Percentiles rank a stretch among this genome's conserved stretches.
Evolutionary conservation across 2,888 invertebrate species (phyloP).

Genomic region (Monoplex corrugatus): DNA sequence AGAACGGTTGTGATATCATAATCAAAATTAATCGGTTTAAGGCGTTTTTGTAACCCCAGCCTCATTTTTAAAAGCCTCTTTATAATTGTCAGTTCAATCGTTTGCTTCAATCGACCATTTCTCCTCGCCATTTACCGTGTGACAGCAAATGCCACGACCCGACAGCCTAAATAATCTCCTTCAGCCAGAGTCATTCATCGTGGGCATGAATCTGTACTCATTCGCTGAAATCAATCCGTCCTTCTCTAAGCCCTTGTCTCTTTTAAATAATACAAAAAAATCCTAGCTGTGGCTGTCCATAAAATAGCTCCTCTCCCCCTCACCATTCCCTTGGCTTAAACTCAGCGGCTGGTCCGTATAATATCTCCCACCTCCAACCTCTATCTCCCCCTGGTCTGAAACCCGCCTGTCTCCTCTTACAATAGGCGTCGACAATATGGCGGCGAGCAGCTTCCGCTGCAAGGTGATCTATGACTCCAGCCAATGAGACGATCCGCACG

Average conservation of each 20-base stretch:
- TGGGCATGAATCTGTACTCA: slow-evolving; percentile 2
- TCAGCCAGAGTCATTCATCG: background rate
- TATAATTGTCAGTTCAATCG: no score
- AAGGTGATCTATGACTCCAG: slow-evolving; percentile 14
- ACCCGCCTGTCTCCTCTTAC: slow-evolving; percentile 20
- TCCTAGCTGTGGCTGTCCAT: background rate
- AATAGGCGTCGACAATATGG: slow-evolving; percentile 1
- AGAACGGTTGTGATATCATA: no score
- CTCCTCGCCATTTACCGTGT: no score
- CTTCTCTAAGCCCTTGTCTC: background rate
- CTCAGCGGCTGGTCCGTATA: background rate
- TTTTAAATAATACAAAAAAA: background rate
- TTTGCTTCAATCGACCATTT: no score
- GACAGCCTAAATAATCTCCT: no score
- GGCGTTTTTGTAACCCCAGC: no score
- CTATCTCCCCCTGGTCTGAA: background rate
- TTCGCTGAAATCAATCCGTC: background rate
- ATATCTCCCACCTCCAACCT: background rate
- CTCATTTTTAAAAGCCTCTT: no score
- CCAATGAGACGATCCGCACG: background rate
- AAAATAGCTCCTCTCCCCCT: background rate
- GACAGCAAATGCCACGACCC: no score
- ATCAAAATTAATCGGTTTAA: no score
- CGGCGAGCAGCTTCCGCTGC: slow-evolving; percentile 29
- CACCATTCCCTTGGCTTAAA: background rate